phyloP scores from a whole-genome alignment of 2,888 invertebrate genomes.

The Heteromyza rotundicornis region DNA sequence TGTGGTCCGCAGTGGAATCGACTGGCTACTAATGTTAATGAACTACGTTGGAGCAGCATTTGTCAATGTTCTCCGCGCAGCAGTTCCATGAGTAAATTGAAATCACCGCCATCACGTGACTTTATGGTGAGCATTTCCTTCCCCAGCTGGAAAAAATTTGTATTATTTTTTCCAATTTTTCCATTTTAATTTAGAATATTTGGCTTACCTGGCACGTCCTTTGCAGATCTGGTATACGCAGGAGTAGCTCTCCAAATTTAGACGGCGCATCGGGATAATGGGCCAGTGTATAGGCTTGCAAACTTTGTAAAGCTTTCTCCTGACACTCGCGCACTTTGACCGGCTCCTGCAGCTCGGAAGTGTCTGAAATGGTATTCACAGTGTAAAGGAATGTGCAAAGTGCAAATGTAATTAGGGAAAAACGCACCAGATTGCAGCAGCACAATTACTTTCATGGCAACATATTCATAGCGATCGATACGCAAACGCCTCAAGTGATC shows the following conservation, averaged over 20 bases:
- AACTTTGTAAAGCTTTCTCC: slow-evolving; percentile 89
- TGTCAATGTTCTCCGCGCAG: slow-evolving; percentile 87
- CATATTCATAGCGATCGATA: slow-evolving; percentile 95
- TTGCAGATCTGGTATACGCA: slow-evolving; percentile 93
- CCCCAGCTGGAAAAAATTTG: slow-evolving; percentile 73
- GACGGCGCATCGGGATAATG: slow-evolving; percentile 93
- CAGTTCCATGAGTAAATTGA: slow-evolving; percentile 95
- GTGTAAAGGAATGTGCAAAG: background rate
- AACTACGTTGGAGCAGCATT: slow-evolving; percentile 35
- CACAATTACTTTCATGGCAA: slow-evolving; percentile 94
- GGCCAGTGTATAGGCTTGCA: slow-evolving; percentile 86
- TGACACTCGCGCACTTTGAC: slow-evolving; percentile 93
- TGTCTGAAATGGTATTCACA: slow-evolving; percentile 72
- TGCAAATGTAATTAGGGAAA: too few species aligned
- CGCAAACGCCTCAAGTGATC: slow-evolving; percentile 87
- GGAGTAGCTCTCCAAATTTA: slow-evolving; percentile 91
- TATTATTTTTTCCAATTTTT: too few species aligned
- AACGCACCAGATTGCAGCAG: slow-evolving; percentile 86
- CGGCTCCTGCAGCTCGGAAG: slow-evolving; percentile 90
- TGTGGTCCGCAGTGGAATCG: background rate
- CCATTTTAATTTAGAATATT: too few species aligned
- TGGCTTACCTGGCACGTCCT: slow-evolving; percentile 87
- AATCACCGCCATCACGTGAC: slow-evolving; percentile 88
- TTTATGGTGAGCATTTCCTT: slow-evolving; percentile 91
- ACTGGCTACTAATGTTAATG: too few species aligned